Evolutionary conservation across 2,888 invertebrate genomes (phyloP).

Genomic region (Drosophila peninsularis): DNA sequence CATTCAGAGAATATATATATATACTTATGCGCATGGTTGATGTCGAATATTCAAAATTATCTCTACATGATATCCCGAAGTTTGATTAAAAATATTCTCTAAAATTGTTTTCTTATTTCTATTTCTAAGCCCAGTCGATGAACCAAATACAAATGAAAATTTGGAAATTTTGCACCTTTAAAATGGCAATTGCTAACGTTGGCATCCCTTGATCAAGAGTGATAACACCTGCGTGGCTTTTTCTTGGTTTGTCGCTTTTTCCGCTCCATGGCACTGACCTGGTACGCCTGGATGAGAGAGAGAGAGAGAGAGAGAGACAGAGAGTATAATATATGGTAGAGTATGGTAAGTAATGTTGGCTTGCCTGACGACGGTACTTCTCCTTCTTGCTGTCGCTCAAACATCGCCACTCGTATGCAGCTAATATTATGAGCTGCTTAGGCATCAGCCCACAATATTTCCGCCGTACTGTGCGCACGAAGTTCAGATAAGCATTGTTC

Average conservation of each 20-base stretch:
- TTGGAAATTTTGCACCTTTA: background rate
- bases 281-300: background rate
- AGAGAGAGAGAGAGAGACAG: no score
- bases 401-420: slow-evolving; percentile 2
- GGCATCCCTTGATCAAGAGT: no score
- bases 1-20: no score
- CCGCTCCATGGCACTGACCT: background rate
- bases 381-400: background rate
- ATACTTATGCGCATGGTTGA: no score
- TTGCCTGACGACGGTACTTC: background rate
- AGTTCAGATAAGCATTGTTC: slow-evolving; percentile 11
- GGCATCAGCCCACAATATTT: background rate
- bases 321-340: background rate
- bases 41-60: no score
- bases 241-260: no score
- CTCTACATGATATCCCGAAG: no score
- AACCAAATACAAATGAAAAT: background rate
- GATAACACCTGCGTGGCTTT: no score
- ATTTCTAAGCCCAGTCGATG: background rate
- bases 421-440: background rate
- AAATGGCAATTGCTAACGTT: background rate
- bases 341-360: no score
- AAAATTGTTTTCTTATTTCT: background rate
- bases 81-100: no score
- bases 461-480: background rate